Percentiles rank a stretch among this genome's conserved stretches.
Conservation (phyloP, 2,797 vertebrate species). For the Adrianichthys oophorus region DNA sequence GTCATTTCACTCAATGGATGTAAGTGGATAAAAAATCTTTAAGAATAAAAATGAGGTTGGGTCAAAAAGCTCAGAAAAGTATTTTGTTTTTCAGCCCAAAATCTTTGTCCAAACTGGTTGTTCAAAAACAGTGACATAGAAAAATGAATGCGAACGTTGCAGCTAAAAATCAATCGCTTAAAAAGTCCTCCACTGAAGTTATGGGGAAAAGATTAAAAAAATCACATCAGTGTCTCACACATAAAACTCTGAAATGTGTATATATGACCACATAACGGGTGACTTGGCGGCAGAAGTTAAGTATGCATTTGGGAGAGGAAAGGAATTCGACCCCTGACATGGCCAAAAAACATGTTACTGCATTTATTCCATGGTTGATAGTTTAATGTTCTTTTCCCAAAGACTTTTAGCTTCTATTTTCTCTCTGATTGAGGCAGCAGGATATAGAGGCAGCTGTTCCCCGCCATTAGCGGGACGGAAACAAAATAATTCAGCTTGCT, state of each 20-base stretch:
- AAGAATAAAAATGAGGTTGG: too few species aligned
- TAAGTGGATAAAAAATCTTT: too few species aligned
- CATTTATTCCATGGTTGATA: slow-evolving; percentile 69
- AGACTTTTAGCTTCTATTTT: slow-evolving; percentile 56
- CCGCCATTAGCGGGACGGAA: slow-evolving; percentile 33
- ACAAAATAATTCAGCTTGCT: slow-evolving; percentile 25
- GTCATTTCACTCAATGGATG: too few species aligned
- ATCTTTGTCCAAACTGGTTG: too few species aligned
- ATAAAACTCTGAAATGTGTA: slow-evolving; percentile 58
- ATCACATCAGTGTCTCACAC: slow-evolving; percentile 60
- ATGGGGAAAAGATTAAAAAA: slow-evolving; percentile 53
- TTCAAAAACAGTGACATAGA: too few species aligned
- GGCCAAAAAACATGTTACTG: slow-evolving; percentile 64
- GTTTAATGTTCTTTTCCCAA: slow-evolving; percentile 75
- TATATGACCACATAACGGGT: slow-evolving; percentile 57
- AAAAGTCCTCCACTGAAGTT: slow-evolving; percentile 19
- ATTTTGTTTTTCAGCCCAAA: too few species aligned
- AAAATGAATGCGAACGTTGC: too few species aligned
- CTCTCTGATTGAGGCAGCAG: slow-evolving; percentile 36
- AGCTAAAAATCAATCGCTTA: too few species aligned
- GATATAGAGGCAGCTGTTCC: slow-evolving; percentile 43
- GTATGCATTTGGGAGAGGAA: slow-evolving; percentile 67
- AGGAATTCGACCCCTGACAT: slow-evolving; percentile 75
- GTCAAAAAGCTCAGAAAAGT: too few species aligned
- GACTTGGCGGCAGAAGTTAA: slow-evolving; percentile 54